Conservation (phyloP, 1,140 invertebrate genomes). For the Temnothorax curvispinosus region DNA sequence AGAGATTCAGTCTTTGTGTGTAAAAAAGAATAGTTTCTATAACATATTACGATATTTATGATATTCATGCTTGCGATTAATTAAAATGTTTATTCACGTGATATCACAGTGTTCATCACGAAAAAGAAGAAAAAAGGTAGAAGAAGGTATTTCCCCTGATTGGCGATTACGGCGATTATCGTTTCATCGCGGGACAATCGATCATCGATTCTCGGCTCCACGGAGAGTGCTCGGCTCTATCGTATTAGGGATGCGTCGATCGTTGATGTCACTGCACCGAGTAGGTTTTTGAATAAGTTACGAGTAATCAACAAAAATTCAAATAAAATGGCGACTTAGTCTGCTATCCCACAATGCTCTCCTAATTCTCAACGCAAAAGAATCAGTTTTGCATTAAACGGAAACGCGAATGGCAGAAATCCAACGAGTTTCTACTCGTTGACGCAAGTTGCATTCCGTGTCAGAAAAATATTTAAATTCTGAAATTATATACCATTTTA, state of each 20-base stretch:
- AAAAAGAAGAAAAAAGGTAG: constrained; percentile 69
- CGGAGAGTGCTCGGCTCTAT: not conserved
- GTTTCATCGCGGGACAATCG: not conserved
- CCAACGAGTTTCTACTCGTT: not conserved
- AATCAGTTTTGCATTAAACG: not conserved
- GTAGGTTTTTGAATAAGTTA: not conserved
- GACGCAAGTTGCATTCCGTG: not conserved
- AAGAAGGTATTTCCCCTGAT: constrained; percentile 29
- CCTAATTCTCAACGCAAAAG: not conserved
- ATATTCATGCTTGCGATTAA: constrained; percentile 82
- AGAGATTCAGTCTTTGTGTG: constrained; percentile 84
- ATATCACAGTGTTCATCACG: constrained; percentile 84
- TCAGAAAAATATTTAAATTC: not conserved
- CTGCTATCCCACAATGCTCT: not conserved
- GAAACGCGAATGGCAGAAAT: not conserved
- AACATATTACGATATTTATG: constrained; percentile 83
- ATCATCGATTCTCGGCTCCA: constrained; percentile 7
- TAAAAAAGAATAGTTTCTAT: constrained; percentile 74
- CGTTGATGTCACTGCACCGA: not conserved
- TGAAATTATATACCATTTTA: constrained; percentile 10
- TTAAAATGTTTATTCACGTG: constrained; percentile 84
- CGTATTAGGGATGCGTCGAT: constrained; percentile 9
- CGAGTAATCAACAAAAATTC: not conserved
- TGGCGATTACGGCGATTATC: constrained; percentile 14
- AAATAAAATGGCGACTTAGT: not conserved